A percentile compares a stretch with the other conserved stretches of the same genome.
Conservation (phyloP, 2,888 invertebrate genomes). For the Dicyrtoma fusca region DNA sequence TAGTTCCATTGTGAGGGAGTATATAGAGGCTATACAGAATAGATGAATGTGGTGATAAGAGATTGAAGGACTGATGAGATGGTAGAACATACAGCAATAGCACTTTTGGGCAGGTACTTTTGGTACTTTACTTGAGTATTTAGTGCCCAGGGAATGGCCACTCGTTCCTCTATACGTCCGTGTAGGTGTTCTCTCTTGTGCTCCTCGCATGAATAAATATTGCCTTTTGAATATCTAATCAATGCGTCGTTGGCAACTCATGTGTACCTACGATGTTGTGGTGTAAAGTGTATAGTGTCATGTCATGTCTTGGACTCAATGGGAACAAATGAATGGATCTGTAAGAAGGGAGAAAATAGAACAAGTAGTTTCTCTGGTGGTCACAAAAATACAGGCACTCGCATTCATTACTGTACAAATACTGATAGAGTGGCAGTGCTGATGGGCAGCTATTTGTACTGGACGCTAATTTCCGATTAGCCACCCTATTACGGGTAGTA, state of each 20-base stretch:
- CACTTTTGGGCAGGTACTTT: not conserved
- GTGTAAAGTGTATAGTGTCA: too few relatives aligned
- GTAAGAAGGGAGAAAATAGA: not conserved
- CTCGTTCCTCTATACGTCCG: too few relatives aligned
- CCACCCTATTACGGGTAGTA: too few relatives aligned
- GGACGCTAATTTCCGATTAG: too few relatives aligned
- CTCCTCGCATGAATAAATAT: slow-evolving; percentile 28
- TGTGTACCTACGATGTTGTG: too few relatives aligned
- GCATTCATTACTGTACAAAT: too few relatives aligned
- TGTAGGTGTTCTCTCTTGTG: slow-evolving; percentile 12
- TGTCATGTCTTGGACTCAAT: too few relatives aligned
- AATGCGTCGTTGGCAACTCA: not conserved
- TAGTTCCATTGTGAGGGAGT: not conserved
- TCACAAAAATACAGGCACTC: too few relatives aligned
- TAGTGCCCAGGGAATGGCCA: too few relatives aligned
- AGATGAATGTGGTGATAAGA: slow-evolving; percentile 6
- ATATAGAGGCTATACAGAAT: not conserved
- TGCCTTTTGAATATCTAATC: slow-evolving; percentile 7
- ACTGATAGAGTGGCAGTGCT: too few relatives aligned
- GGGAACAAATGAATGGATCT: slow-evolving; percentile 13
- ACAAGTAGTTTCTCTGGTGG: too few relatives aligned
- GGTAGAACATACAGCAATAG: not conserved
- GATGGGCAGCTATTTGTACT: too few relatives aligned
- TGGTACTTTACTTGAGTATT: slow-evolving; percentile 11
- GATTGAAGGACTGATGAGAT: not conserved